Evolutionary conservation across 2,113 vertebrate species (phyloP).

Genomic region (Strix aluco): DNA sequence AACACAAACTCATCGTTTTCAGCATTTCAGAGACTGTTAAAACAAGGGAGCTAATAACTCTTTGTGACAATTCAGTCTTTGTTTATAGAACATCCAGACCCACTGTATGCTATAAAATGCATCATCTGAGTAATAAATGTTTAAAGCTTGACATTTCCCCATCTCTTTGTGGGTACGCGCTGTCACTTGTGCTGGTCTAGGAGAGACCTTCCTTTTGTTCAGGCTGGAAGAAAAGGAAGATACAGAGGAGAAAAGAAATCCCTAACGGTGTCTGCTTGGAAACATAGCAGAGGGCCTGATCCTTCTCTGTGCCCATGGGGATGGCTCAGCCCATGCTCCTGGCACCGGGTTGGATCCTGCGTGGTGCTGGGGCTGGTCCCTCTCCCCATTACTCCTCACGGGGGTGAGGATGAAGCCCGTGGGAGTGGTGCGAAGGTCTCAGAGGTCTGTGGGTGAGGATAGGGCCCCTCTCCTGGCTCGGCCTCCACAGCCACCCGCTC

Average conservation of each 20-base stretch:
- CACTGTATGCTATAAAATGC: slow-evolving; percentile 62
- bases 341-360: fast-evolving
- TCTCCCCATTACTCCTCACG: fast-evolving
- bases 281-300: neutral
- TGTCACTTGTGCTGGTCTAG: neutral
- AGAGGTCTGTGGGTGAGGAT: fast-evolving
- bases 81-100: slow-evolving; percentile 58
- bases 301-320: neutral
- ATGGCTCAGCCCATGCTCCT: neutral
- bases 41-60: slow-evolving; percentile 34
- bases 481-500: fast-evolving
- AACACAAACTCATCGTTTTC: neutral
- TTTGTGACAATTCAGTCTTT: slow-evolving; percentile 50
- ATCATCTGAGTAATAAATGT: slow-evolving; percentile 67
- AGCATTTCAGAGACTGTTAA: slow-evolving; percentile 48
- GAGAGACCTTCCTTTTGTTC: neutral
- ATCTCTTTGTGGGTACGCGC: neutral
- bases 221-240: neutral
- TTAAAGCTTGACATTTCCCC: slow-evolving; percentile 42
- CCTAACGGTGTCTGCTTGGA: neutral
- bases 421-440: neutral
- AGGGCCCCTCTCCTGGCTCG: neutral
- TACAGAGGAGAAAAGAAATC: fast-evolving
- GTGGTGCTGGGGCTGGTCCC: neutral
- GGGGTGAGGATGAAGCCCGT: neutral